These are phyloP conservation scores for Aegypius monachus DNA, from an alignment of 2,113 vertebrate genomes.

Conservation along the genomic window DNA sequence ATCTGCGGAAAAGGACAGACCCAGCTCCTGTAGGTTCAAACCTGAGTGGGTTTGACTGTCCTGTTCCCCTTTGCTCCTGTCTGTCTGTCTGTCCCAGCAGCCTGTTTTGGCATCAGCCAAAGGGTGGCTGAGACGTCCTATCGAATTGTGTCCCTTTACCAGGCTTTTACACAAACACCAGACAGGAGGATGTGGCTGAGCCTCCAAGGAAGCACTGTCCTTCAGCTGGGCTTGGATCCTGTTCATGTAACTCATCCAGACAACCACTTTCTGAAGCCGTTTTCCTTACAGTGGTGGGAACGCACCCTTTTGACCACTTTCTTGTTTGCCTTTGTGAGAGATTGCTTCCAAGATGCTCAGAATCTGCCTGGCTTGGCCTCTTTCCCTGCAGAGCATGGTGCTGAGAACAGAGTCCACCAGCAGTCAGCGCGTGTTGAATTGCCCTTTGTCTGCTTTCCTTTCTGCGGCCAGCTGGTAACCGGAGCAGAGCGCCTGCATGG, in stretches of 20 bases:
- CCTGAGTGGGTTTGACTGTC: neutral
- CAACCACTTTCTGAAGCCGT: neutral
- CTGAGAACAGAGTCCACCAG: neutral
- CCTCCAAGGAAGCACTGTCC: neutral
- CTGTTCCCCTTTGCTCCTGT: neutral
- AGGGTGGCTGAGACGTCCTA: neutral
- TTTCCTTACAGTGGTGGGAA: neutral
- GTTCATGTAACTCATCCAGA: neutral
- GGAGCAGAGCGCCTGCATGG: neutral
- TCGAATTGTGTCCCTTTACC: neutral
- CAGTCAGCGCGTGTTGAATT: neutral
- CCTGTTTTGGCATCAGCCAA: neutral
- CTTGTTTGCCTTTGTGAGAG: neutral
- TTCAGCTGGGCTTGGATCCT: neutral
- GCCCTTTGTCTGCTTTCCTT: slow-evolving; percentile 32
- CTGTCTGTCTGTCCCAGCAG: neutral
- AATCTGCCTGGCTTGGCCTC: neutral
- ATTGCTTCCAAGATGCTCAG: neutral
- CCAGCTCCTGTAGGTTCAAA: neutral
- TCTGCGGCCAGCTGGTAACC: neutral
- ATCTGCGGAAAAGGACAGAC: neutral
- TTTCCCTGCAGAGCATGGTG: neutral
- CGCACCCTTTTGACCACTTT: rapidly evolving
- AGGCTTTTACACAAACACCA: neutral
- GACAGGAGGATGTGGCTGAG: neutral